Evolutionary conservation across 2,797 vertebrate genomes (phyloP).

Genomic region (Melanotaenia parkinsoni): DNA sequence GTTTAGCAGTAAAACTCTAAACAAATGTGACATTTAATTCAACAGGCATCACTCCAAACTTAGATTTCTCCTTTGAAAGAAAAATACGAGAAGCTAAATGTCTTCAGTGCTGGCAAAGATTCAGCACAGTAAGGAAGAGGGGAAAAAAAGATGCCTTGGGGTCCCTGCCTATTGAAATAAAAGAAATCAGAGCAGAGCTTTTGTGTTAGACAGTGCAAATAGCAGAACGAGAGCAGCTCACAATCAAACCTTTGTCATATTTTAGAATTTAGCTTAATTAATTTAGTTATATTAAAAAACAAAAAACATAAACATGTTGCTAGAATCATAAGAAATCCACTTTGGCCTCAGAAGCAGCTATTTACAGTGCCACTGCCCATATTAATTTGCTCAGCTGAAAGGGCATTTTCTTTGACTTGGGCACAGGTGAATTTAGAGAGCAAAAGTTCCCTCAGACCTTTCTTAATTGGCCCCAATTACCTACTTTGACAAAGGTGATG

Average conservation of each 20-base stretch:
- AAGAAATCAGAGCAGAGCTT: slow-evolving; percentile 33
- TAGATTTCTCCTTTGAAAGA: slow-evolving; percentile 36
- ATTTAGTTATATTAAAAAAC: slow-evolving; percentile 38
- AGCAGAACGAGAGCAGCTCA: slow-evolving; percentile 35
- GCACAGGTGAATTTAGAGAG: slow-evolving; percentile 56
- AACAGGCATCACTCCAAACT: slow-evolving; percentile 45
- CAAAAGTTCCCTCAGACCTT: slow-evolving; percentile 57
- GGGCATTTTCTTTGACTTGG: slow-evolving; percentile 57
- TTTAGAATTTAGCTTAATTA: slow-evolving; percentile 57
- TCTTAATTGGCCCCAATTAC: slow-evolving; percentile 79
- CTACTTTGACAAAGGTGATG: slow-evolving; percentile 52
- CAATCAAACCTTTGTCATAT: slow-evolving; percentile 37
- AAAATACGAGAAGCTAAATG: slow-evolving; percentile 11
- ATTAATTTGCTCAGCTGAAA: slow-evolving; percentile 56
- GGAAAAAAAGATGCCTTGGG: not conserved
- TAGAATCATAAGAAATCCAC: slow-evolving; percentile 26
- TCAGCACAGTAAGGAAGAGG: slow-evolving; percentile 17
- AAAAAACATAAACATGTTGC: not conserved
- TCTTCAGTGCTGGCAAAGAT: slow-evolving; percentile 26
- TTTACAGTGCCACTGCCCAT: slow-evolving; percentile 35
- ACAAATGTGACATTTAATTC: slow-evolving; percentile 58
- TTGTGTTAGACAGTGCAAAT: slow-evolving; percentile 38
- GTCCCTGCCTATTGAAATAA: slow-evolving; percentile 42
- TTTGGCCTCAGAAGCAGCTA: slow-evolving; percentile 37
- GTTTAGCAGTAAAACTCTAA: slow-evolving; percentile 52